These are phyloP conservation scores for Macropodus opercularis DNA, from an alignment of 2,797 vertebrate genomes.

Conservation along the genomic window DNA sequence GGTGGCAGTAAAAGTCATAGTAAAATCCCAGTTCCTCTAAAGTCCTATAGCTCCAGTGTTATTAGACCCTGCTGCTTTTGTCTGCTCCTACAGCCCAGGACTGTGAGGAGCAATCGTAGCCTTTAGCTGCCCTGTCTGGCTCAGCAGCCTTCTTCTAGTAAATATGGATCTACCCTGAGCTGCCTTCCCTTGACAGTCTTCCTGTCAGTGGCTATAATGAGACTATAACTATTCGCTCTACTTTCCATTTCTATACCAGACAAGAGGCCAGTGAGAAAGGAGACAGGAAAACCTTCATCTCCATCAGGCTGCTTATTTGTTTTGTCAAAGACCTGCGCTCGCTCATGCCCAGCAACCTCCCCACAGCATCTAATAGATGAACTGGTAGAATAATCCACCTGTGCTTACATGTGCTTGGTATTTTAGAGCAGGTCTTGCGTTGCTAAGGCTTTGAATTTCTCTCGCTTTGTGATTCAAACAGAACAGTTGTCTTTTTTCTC, in stretches of 20 bases:
- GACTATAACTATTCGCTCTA: slow-evolving; percentile 61
- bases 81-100: slow-evolving; percentile 28
- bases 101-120: slow-evolving; percentile 26
- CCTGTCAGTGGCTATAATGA: slow-evolving; percentile 69
- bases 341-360: slow-evolving; percentile 19
- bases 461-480: background rate
- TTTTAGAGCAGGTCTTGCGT: background rate
- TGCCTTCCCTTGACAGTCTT: slow-evolving; percentile 39
- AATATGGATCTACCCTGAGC: slow-evolving; percentile 60
- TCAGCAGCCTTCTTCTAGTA: slow-evolving; percentile 58
- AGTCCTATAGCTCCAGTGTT: slow-evolving; percentile 43
- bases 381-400: background rate
- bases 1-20: slow-evolving; percentile 48
- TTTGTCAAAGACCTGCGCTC: slow-evolving; percentile 3
- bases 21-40: slow-evolving; percentile 45
- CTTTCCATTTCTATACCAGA: slow-evolving; percentile 51
- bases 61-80: slow-evolving; percentile 31
- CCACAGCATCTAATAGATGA: background rate
- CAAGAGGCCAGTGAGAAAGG: slow-evolving; percentile 32
- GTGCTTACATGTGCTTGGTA: background rate
- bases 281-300: slow-evolving; percentile 36
- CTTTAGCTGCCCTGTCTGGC: slow-evolving; percentile 40
- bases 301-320: slow-evolving; percentile 3
- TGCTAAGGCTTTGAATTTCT: slow-evolving; percentile 1
- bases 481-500: slow-evolving; percentile 16